These are phyloP conservation scores for Ichneumon xanthorius DNA, from an alignment of 2,888 invertebrate species.

Conservation along the genomic window DNA sequence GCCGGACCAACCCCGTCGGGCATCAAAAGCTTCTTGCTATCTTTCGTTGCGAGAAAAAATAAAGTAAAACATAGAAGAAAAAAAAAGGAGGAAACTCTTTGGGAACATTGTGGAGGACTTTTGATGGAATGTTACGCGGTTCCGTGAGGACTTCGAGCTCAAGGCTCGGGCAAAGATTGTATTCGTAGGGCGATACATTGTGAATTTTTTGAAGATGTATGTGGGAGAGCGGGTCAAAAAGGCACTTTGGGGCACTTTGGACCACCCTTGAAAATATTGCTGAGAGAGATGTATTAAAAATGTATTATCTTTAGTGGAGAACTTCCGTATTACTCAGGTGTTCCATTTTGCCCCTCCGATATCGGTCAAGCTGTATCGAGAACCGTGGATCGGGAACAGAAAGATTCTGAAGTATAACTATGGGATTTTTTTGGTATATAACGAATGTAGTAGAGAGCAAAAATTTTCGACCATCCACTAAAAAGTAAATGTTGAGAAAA, in stretches of 20 bases:
- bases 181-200: not conserved
- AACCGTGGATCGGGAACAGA: conserved; percentile 38
- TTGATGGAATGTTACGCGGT: conserved; percentile 34
- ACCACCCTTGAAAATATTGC: not conserved
- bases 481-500: conserved; percentile 59
- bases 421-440: conserved; percentile 22
- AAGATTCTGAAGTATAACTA: conserved; percentile 20
- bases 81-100: conserved; percentile 4
- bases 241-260: not conserved
- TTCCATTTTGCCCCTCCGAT: not conserved
- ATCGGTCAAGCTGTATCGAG: conserved; percentile 27
- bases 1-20: conserved; percentile 62
- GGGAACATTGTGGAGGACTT: conserved; percentile 33
- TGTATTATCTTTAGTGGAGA: not conserved
- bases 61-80: conserved; percentile 9
- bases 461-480: conserved; percentile 49
- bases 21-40: conserved; percentile 42
- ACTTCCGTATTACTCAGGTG: too few relatives aligned
- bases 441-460: conserved; percentile 14
- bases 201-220: not conserved
- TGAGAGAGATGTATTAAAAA: not conserved
- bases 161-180: not conserved
- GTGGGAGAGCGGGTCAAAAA: not conserved
- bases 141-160: conserved; percentile 10
- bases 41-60: not conserved